Base-by-base conservation (phyloP, 2,888 invertebrate species). In the Caradrina kadenii region DNA sequence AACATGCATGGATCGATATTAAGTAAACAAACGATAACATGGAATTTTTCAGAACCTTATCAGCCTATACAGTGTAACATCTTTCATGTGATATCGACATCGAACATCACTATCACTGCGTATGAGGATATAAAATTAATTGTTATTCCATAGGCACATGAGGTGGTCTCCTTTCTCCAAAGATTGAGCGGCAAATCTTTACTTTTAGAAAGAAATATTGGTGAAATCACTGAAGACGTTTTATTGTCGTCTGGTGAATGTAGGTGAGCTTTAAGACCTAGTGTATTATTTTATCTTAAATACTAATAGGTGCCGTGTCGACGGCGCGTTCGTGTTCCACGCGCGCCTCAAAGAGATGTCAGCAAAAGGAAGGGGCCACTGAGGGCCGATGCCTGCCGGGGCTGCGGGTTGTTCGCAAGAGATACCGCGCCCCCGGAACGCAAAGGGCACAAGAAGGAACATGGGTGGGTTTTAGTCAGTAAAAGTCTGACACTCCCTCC, bases 81-180 rank as follows among this genome's bases (percentile, higher is more conserved):
- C 35, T 35, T 35, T 35, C 2, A 6, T 35, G 35, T 35, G 3
- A 5, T 35, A 35, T 39, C 39, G 63, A 56, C 17, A 54, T 39
- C 6, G 35, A 10, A 49, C 66, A 31, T 39, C 56, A 39, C 58
- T 53, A 80, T 87, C 78, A 62, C 88, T 89, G 82, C 31, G 31
- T 85, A 88, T 69, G 90, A 93, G 92, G 93, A 93, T 92, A 92
- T 90, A 85, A 87, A 88, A 88, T 88, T 86, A 82, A 91, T 94
- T 93, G 90, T 88, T 88, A 94, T 94, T 93, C 94, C 78, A 86
- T 79, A 82, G 86, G 83, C 90, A 80, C 75, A 74, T 77, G 70
- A 69, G 70, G 66, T 85, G 91, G 87, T 89, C 93, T 84, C 93
- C 94, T 94, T 93, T 94, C 93, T 91, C 91, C 82, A 75, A 88